Evolutionary conservation across 2,888 invertebrate genomes (phyloP).

Genomic region (Erebia aethiops): DNA sequence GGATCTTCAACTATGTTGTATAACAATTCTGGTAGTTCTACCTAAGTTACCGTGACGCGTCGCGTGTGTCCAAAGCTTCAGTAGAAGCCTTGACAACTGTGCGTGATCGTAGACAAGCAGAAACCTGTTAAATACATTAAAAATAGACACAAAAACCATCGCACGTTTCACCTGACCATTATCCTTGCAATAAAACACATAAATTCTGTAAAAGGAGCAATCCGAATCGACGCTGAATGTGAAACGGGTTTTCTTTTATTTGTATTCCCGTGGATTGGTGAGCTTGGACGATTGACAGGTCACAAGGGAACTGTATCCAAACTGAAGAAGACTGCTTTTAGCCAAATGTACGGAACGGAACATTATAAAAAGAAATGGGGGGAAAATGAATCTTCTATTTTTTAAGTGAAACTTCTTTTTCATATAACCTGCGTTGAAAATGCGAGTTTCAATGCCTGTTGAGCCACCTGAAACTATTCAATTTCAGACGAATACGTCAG

Average conservation of each 20-base stretch:
- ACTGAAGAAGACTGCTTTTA: conserved; percentile 53
- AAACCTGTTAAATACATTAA: background rate
- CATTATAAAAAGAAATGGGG: background rate
- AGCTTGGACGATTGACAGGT: conserved; percentile 58
- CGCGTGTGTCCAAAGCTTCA: background rate
- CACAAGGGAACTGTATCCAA: conserved; percentile 71
- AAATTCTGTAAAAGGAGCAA: conserved; percentile 14
- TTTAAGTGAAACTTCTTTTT: background rate
- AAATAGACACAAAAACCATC: background rate
- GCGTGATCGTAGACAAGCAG: background rate
- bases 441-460: no score
- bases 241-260: conserved; percentile 21
- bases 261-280: conserved; percentile 32
- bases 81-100: background rate
- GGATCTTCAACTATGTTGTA: no score
- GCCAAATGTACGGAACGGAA: conserved; percentile 4
- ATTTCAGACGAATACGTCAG: no score
- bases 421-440: no score
- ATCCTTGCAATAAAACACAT: conserved; percentile 17
- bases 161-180: conserved; percentile 15
- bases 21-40: background rate
- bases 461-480: no score
- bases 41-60: background rate
- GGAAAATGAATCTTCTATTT: background rate
- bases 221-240: conserved; percentile 16